Evolutionary conservation across 2,797 vertebrate species (phyloP).

Genomic region (Pelodytes ibericus): DNA sequence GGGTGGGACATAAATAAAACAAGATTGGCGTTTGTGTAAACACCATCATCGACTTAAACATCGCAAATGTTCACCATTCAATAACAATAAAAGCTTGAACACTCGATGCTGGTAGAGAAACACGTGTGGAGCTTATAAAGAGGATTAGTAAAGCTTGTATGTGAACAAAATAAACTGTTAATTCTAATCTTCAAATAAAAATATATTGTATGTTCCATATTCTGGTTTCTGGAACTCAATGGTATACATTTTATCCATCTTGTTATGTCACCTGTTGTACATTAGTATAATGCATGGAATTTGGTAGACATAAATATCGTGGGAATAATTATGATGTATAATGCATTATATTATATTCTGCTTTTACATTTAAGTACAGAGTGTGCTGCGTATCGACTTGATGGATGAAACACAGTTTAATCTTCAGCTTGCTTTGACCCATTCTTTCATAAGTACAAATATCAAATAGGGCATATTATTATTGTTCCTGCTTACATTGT

Average conservation of each 20-base stretch:
- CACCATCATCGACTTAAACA: not conserved
- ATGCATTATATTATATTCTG: too few species aligned
- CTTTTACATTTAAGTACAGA: too few species aligned
- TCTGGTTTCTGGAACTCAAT: not conserved
- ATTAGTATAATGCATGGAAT: too few species aligned
- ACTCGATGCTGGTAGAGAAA: not conserved
- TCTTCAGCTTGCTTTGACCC: too few species aligned
- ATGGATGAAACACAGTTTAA: too few species aligned
- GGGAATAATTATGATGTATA: too few species aligned
- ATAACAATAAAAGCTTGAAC: not conserved
- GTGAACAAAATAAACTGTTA: not conserved
- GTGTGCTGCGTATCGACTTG: too few species aligned
- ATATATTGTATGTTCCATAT: not conserved
- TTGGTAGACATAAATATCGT: too few species aligned
- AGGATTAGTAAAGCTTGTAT: slow-evolving; percentile 1
- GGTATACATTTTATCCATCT: not conserved
- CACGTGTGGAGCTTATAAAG: not conserved
- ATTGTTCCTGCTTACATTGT: too few species aligned
- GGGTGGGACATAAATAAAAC: not conserved
- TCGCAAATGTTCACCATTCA: not conserved
- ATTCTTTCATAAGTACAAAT: too few species aligned
- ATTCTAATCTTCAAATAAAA: not conserved
- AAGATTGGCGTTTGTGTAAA: not conserved
- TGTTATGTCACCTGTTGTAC: not conserved
- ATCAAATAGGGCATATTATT: too few species aligned